phyloP scores from a whole-genome alignment of 2,888 invertebrate species.

The Arenicola marina region DNA sequence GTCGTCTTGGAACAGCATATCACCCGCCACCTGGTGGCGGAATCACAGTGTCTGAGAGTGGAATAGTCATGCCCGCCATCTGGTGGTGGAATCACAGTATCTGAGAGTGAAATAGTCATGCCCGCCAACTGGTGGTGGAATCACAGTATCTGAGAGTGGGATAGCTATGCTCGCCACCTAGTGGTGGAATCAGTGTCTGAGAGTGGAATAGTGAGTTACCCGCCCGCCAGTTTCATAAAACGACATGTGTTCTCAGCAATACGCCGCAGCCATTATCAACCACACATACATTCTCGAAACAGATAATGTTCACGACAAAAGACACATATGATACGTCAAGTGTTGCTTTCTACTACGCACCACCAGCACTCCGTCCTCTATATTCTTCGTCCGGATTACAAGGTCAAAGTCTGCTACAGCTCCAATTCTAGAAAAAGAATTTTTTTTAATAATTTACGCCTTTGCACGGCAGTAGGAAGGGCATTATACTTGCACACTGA shows the following conservation, averaged over 20 bases:
- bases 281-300: not conserved
- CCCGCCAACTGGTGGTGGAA: conserved; percentile 6
- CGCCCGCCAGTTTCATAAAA: not conserved
- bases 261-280: too few species aligned
- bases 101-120: not conserved
- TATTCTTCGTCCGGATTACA: conserved; percentile 18
- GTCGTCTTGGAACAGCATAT: conserved; percentile 32
- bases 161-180: conserved; percentile 5
- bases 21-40: conserved; percentile 28
- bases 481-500: too few species aligned
- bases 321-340: not conserved
- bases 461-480: too few species aligned
- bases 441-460: not conserved
- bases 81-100: not conserved
- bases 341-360: too few species aligned
- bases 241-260: not conserved
- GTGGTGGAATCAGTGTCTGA: not conserved
- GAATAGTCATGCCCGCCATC: not conserved
- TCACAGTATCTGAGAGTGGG: not conserved
- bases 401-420: conserved; percentile 27
- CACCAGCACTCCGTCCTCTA: conserved; percentile 28
- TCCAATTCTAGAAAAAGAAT: conserved; percentile 18
- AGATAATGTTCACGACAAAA: not conserved
- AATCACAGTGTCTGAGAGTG: not conserved
- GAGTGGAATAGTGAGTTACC: not conserved